Conservation (phyloP, 2,888 invertebrate species). For the Acutogordius australiensis region DNA sequence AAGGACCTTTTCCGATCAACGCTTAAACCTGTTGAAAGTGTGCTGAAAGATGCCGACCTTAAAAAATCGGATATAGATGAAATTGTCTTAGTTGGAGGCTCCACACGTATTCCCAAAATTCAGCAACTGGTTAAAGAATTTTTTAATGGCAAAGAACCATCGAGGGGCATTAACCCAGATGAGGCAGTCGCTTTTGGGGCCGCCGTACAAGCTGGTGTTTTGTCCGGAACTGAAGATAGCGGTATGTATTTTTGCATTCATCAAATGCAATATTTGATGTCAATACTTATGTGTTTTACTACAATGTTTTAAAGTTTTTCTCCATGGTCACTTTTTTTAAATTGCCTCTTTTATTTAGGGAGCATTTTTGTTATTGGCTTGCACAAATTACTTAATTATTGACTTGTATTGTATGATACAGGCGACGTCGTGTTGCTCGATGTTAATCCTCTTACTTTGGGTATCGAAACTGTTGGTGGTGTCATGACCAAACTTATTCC, state of each 20-base stretch:
- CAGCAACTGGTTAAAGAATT: constrained; percentile 34
- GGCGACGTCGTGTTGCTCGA: constrained; percentile 81
- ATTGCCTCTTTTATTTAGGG: no score
- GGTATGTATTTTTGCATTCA: no score
- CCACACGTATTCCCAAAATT: constrained; percentile 91
- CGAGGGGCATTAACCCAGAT: constrained; percentile 87
- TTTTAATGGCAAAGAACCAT: constrained; percentile 90
- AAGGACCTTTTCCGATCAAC: constrained; percentile 42
- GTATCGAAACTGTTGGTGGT: constrained; percentile 96
- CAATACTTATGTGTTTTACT: not conserved
- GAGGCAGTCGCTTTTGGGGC: constrained; percentile 96
- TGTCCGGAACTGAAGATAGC: no score
- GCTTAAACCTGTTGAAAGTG: constrained; percentile 71
- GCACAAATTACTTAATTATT: no score
- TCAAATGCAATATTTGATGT: no score
- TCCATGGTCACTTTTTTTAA: no score
- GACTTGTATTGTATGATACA: constrained; percentile 17
- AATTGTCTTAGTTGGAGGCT: constrained; percentile 91
- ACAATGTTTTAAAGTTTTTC: no score
- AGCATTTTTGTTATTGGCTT: no score
- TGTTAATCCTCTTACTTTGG: constrained; percentile 90
- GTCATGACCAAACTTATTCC: constrained; percentile 97
- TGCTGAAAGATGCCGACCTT: constrained; percentile 92
- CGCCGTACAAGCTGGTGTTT: constrained; percentile 86
- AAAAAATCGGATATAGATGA: constrained; percentile 91